A percentile compares a stretch with the other conserved stretches of the same genome.
These are phyloP conservation scores for Pollimyrus isidori DNA, from an alignment of 2,113 vertebrate species.

Conservation along the genomic window DNA sequence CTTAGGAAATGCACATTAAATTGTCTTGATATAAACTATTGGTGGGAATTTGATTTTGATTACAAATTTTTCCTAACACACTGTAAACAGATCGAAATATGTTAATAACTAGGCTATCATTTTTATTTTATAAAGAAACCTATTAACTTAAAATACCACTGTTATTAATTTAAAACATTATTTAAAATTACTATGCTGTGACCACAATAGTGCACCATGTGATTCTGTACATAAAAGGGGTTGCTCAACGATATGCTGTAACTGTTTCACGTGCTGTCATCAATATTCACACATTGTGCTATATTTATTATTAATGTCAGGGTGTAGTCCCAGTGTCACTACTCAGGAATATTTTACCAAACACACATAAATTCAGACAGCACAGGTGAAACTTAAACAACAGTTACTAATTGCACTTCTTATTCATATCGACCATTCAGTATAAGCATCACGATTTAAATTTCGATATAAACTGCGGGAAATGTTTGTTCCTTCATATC, in stretches of 20 bases:
- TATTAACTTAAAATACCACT: constrained; percentile 26
- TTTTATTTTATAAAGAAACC: constrained; percentile 29
- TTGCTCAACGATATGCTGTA: constrained; percentile 31
- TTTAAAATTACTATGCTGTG: constrained; percentile 37
- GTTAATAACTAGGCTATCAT: constrained; percentile 23
- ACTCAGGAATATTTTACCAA: constrained; percentile 47
- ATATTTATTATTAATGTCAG: constrained; percentile 38
- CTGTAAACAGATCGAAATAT: constrained; percentile 29
- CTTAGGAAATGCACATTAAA: neutral
- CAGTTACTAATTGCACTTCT: constrained; percentile 67
- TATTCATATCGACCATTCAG: constrained; percentile 54
- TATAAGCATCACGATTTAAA: constrained; percentile 48
- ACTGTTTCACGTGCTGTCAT: constrained; percentile 26
- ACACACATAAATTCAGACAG: constrained; percentile 52
- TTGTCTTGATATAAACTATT: neutral
- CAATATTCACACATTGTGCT: constrained; percentile 43
- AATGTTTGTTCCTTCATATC: constrained; percentile 36
- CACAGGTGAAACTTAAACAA: constrained; percentile 56
- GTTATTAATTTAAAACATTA: constrained; percentile 40
- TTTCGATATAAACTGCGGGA: constrained; percentile 38
- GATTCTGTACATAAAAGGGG: constrained; percentile 33
- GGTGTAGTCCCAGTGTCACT: constrained; percentile 45
- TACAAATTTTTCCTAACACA: constrained; percentile 12
- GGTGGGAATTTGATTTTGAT: neutral
- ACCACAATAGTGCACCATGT: constrained; percentile 30